Conservation (phyloP, 2,888 invertebrate genomes). For the Gerris lacustris region DNA sequence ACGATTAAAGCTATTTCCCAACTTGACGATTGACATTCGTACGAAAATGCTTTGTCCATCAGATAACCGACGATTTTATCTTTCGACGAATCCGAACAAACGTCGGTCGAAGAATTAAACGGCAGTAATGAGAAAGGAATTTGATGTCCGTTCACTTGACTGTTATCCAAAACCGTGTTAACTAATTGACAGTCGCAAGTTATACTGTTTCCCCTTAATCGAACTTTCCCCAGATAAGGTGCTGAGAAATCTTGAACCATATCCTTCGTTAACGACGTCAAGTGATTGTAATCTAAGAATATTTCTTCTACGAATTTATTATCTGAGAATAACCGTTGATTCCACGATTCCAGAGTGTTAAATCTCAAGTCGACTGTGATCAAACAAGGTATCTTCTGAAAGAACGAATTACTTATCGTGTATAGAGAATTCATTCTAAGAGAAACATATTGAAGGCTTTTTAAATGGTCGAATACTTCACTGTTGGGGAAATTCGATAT, state of each 20-base stretch:
- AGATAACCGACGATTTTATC: not conserved
- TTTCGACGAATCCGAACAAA: not conserved
- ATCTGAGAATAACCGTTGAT: conserved; percentile 41
- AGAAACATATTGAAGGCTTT: conserved; percentile 43
- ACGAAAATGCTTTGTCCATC: not conserved
- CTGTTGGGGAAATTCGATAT: conserved; percentile 36
- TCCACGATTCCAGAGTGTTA: conserved; percentile 46
- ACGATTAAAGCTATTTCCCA: not conserved
- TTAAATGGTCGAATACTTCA: conserved; percentile 40
- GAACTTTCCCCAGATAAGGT: conserved; percentile 37
- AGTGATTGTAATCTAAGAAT: conserved; percentile 44
- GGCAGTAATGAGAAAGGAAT: not conserved
- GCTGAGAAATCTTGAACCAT: conserved; percentile 47
- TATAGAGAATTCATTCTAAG: conserved; percentile 44
- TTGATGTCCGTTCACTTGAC: not conserved
- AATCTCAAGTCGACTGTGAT: conserved; percentile 43
- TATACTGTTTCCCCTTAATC: conserved; percentile 44
- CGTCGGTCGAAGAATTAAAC: not conserved
- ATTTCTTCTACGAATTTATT: conserved; percentile 39
- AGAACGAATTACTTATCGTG: conserved; percentile 42
- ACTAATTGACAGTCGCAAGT: conserved; percentile 41
- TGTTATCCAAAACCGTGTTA: conserved; percentile 24
- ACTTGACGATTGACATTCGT: not conserved
- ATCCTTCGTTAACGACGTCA: conserved; percentile 43
- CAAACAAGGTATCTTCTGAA: conserved; percentile 41